Conservation (phyloP, 2,797 vertebrate species). For the Acanthurus tractus region DNA sequence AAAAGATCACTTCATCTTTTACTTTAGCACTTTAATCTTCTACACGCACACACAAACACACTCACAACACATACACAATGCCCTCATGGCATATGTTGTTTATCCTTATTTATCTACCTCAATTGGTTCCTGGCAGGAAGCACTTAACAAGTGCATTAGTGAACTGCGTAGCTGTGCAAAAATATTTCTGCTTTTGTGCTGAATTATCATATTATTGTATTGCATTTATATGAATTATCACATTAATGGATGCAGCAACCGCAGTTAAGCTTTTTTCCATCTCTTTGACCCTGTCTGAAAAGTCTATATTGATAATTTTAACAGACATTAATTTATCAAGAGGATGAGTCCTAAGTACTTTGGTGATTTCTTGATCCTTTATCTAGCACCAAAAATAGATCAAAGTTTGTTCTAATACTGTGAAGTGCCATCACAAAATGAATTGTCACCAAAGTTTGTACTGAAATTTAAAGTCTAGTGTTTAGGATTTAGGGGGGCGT, state of each 20-base stretch:
- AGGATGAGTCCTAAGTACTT: background rate
- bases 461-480: background rate
- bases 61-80: constrained; percentile 49
- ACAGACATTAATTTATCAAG: background rate
- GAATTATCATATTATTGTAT: constrained; percentile 8
- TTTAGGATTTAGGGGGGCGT: no score
- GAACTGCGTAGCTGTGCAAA: constrained; percentile 9
- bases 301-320: background rate
- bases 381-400: background rate
- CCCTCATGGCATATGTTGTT: constrained; percentile 59
- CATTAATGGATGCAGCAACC: constrained; percentile 9
- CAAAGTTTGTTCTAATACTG: background rate
- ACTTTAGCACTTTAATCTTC: constrained; percentile 59
- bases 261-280: constrained; percentile 3
- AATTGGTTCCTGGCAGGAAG: constrained; percentile 19
- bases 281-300: background rate
- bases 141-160: background rate
- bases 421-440: background rate
- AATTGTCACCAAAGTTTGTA: background rate
- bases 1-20: constrained; percentile 60
- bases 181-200: constrained; percentile 28
- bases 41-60: constrained; percentile 20
- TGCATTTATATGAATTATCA: constrained; percentile 4
- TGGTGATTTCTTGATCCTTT: background rate
- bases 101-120: constrained; percentile 41